Evolutionary conservation across 2,888 invertebrate genomes (phyloP), one percentile per base, ranked within the genome.

Genomic region (Drosophila tanythrix): DNA sequence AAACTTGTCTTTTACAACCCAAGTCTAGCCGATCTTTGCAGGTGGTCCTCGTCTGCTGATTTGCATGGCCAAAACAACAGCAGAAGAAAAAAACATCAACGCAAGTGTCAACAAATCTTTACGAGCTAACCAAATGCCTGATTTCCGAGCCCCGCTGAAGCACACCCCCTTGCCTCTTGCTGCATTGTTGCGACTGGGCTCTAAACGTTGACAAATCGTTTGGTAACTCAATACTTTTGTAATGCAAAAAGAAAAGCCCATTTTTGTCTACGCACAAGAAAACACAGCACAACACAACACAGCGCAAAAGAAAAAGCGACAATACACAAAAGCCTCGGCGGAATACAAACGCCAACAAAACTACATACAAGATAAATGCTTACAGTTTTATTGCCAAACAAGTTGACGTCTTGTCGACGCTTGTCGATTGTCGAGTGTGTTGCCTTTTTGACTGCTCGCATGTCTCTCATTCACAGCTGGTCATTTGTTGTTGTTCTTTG

Each of bases 161-260:
- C 21, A 7, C 27, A 55, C 55, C 36, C 35, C 36, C 38, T 8
- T 8, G 15, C 59, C 65, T 21, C 46, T 15, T 46, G 21, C 27
- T 59, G 52, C 53, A 56, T 33, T 61, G 56, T 70, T 55, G 51
- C 29, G 57, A 40, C 58, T 33, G 38, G 31, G 65, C 40, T 67
- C 84, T 86, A 90, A 89, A 77, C 87, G 83, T 89, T 89, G 89
- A 88, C 90, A 88, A 88, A 88, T 88, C 89, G 89, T 82, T 88
- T 73, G 81, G 87, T 89, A 90, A 90, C 81, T 79, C 81, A 79
- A 88, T 89, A 88, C 87, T 84, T 84, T 88, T 90, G 89, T 87
- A 80, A 89, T 88, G 87, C 88, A 82, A 89, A 85, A 82, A 89
- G 74, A 82, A 84, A 69, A 72, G 51, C 67, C 78, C 69, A 87